Evolutionary conservation across 2,888 invertebrate species (phyloP).

Genomic region (Tipula vernalis): DNA sequence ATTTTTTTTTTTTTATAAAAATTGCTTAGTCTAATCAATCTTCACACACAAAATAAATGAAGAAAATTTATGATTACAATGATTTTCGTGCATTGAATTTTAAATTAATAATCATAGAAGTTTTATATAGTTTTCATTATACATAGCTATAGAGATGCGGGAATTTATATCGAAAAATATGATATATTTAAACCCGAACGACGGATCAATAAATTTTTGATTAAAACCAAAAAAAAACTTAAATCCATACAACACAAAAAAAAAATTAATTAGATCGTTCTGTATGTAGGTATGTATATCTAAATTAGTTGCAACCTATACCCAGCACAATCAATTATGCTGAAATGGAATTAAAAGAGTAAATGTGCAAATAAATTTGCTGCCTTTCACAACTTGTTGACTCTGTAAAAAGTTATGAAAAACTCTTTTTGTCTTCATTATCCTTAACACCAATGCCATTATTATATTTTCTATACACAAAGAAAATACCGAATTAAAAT

Average conservation of each 20-base stretch:
- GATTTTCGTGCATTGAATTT: constrained; percentile 4
- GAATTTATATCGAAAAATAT: neutral
- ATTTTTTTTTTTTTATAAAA: neutral
- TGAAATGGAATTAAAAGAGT: neutral
- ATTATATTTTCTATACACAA: neutral
- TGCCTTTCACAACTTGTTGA: neutral
- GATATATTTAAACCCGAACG: neutral
- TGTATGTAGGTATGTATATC: neutral
- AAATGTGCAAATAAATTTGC: neutral
- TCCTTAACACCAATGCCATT: neutral
- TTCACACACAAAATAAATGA: neutral
- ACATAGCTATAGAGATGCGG: neutral
- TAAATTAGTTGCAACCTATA: neutral
- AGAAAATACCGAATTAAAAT: neutral
- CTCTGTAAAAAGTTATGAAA: neutral
- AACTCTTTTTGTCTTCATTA: constrained; percentile 4
- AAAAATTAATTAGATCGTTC: neutral
- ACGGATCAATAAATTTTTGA: neutral
- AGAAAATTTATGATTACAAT: neutral
- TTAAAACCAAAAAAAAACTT: neutral
- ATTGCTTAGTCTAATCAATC: neutral
- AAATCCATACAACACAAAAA: neutral
- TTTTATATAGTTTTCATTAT: neutral
- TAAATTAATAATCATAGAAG: neutral
- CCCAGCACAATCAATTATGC: neutral